Base-by-base conservation (phyloP, 2,888 invertebrate genomes). In the Cerceris rybyensis region DNA sequence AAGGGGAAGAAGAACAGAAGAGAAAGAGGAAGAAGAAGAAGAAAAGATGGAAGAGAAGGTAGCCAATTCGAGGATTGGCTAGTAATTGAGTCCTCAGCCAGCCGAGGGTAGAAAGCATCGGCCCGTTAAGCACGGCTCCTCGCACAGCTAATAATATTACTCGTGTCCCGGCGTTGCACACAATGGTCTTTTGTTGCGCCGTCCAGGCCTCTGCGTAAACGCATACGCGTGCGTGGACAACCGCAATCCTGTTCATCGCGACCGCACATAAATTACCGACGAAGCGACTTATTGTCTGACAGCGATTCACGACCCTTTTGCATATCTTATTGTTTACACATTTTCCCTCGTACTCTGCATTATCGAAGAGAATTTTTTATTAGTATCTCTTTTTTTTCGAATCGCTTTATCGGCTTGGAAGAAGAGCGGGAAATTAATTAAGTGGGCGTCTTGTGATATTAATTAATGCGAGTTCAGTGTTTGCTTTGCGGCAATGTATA, bases 111-210 rank as follows among this genome's bases (percentile, higher is more conserved):
- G 84, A 83, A 85, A 81, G 71, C 79, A 80, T 81, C 79, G 81
- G 72, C 68, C 81, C 81, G 81, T 82, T 82, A 80, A 83, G 78
- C 82, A 52, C 75, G 70, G 78, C 82, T 83, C 71, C 77, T 73
- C 76, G 72, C 67, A 80, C 81, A 82, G 80, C 85, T 88, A 89
- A 90, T 90, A 90, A 90, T 90, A 88, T 89, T 89, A 89, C 82
- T 57, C 70, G 50, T 39, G 65, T 65, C 60, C 57, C 75, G 58
- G 75, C 84, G 81, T 80, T 71, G 86, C 78, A 78, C 84, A 91
- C 90, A 91, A 91, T 90, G 83, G 90, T 67, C 88, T 87, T 90
- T 91, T 90, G 90, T 91, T 84, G 83, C 69, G 73, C 76, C 75
- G 84, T 75, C 67, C 60, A 63, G 67, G 58, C 28, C 55, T 49